These are phyloP conservation scores for Grantiella picta DNA, from an alignment of 2,113 vertebrate species.

Conservation along the genomic window DNA sequence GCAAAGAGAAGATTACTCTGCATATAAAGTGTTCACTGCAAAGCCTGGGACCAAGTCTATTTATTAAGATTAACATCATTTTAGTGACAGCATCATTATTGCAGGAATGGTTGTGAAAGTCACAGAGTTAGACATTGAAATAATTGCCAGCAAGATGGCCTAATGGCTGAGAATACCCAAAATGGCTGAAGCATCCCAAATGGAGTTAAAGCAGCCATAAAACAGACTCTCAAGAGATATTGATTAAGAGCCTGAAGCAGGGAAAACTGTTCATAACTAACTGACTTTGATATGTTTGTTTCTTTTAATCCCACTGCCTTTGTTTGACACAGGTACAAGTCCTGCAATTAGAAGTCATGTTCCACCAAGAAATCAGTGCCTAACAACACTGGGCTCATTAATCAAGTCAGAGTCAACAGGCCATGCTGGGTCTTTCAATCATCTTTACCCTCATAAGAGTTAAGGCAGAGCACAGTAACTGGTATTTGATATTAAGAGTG, in stretches of 20 bases:
- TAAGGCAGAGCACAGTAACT: neutral
- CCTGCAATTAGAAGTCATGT: neutral
- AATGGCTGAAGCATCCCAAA: neutral
- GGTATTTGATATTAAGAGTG: neutral
- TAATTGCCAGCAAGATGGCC: neutral
- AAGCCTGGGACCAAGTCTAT: neutral
- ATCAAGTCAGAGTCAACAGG: neutral
- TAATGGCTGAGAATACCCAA: neutral
- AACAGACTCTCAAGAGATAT: neutral
- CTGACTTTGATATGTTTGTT: neutral
- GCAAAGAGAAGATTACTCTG: neutral
- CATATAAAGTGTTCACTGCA: neutral
- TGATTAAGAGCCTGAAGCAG: neutral
- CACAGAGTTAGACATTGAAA: neutral
- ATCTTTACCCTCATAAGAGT: neutral
- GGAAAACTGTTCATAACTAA: neutral
- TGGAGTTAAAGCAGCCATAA: neutral
- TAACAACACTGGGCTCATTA: neutral
- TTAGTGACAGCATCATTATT: neutral
- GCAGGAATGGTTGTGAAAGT: neutral
- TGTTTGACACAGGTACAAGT: neutral
- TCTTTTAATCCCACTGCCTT: slow-evolving; percentile 1
- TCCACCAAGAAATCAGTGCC: neutral
- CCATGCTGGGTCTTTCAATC: neutral
- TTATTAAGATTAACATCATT: neutral